Percentiles rank a stretch among this genome's conserved stretches.
Conservation (phyloP, 2,888 invertebrate species). For the Girardia tigrina region DNA sequence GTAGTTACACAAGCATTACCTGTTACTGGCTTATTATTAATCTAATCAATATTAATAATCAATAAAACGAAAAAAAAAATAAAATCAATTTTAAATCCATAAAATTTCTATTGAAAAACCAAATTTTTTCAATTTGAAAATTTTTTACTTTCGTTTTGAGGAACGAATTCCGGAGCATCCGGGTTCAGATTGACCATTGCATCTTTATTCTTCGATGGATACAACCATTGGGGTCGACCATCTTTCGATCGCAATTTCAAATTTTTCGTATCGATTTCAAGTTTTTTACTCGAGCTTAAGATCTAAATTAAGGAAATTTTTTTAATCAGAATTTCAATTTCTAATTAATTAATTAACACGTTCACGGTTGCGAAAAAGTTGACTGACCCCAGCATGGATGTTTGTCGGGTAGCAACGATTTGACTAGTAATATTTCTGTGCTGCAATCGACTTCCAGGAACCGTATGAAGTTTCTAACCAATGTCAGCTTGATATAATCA, state of each 20-base stretch:
- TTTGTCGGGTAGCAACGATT: no score
- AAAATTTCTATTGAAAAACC: not conserved
- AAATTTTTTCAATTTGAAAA: not conserved
- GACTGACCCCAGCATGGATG: no score
- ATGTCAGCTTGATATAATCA: no score
- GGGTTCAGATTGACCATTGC: slow-evolving; percentile 24
- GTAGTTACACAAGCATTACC: not conserved
- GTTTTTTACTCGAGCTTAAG: not conserved
- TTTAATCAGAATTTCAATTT: no score
- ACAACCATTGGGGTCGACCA: no score
- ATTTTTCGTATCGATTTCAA: slow-evolving; percentile 13
- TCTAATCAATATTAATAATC: not conserved
- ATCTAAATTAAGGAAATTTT: not conserved
- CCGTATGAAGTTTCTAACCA: no score
- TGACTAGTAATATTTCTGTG: no score
- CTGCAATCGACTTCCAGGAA: no score
- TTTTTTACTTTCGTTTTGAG: slow-evolving; percentile 21
- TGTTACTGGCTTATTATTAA: not conserved
- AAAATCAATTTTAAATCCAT: not conserved
- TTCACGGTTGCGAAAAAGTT: no score
- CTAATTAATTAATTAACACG: no score
- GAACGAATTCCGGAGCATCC: slow-evolving; percentile 32
- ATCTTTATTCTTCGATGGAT: not conserved
- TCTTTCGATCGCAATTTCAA: not conserved
- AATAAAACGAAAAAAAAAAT: not conserved